These are phyloP conservation scores for Gallinago solitaria DNA, from an alignment of 2,797 vertebrate genomes.

Conservation along the genomic window DNA sequence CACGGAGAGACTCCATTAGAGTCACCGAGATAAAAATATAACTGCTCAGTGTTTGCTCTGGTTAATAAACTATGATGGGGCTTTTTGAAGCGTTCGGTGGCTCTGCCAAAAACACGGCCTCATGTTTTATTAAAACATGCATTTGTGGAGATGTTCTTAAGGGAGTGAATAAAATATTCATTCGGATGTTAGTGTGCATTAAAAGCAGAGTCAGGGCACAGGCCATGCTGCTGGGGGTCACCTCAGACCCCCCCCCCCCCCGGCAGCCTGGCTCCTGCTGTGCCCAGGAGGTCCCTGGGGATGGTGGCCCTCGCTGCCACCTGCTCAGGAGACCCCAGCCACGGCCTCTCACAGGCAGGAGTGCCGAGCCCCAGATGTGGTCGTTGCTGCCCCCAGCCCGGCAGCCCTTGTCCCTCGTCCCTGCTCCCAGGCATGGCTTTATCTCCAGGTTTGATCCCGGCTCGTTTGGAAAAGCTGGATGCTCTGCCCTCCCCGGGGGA, in stretches of 20 bases:
- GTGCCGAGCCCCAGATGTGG: rapidly evolving
- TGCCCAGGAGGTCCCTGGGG: neutral
- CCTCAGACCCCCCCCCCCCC: neutral
- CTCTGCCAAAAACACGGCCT: constrained; percentile 18
- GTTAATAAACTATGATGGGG: neutral
- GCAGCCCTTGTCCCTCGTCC: neutral
- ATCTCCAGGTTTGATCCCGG: neutral
- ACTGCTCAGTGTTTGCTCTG: neutral
- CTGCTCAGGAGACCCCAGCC: neutral
- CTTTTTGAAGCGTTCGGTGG: neutral
- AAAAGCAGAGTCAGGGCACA: neutral
- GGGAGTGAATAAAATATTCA: constrained; percentile 52
- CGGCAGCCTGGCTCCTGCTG: neutral
- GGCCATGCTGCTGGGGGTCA: neutral
- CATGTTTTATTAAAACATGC: constrained; percentile 59
- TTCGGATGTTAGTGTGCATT: neutral
- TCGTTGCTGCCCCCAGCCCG: neutral
- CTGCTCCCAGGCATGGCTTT: neutral
- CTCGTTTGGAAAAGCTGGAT: neutral
- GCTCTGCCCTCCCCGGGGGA: neutral
- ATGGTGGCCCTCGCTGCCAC: neutral
- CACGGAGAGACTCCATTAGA: neutral
- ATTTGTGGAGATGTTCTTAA: constrained; percentile 39
- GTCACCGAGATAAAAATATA: neutral
- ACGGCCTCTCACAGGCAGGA: neutral